Conservation (phyloP, 2,797 vertebrate species). For the Propithecus perrieri region DNA sequence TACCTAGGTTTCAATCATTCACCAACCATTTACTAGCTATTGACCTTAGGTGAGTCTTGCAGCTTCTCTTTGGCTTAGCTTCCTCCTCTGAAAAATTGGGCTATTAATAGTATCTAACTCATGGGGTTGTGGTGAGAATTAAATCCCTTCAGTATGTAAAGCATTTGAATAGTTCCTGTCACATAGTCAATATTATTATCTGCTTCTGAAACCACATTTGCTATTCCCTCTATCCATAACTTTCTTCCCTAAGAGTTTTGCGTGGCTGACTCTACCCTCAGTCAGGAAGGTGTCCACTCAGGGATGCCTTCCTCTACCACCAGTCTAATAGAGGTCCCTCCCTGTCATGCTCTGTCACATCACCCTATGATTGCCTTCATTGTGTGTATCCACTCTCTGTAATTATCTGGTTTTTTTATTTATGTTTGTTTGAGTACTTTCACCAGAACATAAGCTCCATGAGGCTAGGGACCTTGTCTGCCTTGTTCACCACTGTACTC, state of each 20-base stretch:
- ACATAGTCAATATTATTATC: not conserved
- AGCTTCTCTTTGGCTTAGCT: conserved; percentile 10
- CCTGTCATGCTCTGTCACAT: not conserved
- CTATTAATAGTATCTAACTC: not conserved
- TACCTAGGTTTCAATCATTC: not conserved
- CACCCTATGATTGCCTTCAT: not conserved
- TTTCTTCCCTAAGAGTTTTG: conserved; percentile 33
- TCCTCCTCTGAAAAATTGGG: not conserved
- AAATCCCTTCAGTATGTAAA: conserved; percentile 27
- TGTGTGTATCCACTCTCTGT: not conserved
- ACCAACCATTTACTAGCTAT: not conserved
- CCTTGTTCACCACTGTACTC: not conserved
- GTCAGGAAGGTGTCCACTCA: not conserved
- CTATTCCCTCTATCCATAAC: not conserved
- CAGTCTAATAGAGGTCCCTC: not conserved
- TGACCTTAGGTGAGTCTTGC: not conserved
- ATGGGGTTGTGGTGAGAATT: not conserved
- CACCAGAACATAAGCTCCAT: not conserved
- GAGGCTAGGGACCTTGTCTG: not conserved
- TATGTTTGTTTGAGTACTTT: not conserved
- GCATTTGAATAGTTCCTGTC: not conserved
- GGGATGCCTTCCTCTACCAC: not conserved
- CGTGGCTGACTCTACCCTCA: not conserved
- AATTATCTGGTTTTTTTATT: not conserved
- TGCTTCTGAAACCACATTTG: not conserved